Conservation (phyloP, 1,140 invertebrate genomes). For the Heterodera schachtii region DNA sequence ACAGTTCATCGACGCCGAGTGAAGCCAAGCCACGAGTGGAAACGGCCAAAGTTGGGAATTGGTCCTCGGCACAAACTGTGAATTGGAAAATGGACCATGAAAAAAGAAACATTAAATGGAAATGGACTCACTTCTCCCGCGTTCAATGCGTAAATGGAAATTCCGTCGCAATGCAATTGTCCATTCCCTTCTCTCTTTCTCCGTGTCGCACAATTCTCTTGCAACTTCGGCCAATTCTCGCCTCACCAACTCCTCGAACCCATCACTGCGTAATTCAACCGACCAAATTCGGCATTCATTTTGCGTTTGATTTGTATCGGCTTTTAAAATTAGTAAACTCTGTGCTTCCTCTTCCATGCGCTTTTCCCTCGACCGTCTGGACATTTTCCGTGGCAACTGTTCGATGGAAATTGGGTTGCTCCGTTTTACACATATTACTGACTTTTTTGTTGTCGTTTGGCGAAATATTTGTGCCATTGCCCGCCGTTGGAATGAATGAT, state of each 20-base stretch:
- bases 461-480: not conserved
- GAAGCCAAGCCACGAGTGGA: constrained; percentile 40
- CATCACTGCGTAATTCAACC: not conserved
- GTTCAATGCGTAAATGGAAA: constrained; percentile 35
- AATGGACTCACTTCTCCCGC: not conserved
- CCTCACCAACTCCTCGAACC: not conserved
- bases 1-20: constrained; percentile 42
- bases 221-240: constrained; percentile 32
- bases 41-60: constrained; percentile 18
- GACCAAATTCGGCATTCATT: not conserved
- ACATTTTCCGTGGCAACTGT: constrained; percentile 23
- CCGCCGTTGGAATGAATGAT: not conserved
- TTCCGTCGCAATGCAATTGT: constrained; percentile 40
- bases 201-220: constrained; percentile 6
- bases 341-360: constrained; percentile 40
- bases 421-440: not conserved
- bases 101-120: not conserved
- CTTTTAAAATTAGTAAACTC: constrained; percentile 20
- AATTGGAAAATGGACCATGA: not conserved
- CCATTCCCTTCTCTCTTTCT: not conserved
- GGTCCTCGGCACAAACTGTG: constrained; percentile 3
- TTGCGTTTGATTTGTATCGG: not conserved
- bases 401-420: not conserved
- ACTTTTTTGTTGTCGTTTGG: constrained; percentile 6
- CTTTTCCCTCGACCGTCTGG: constrained; percentile 34